Evolutionary conservation across 2,888 invertebrate genomes (phyloP), one percentile per base, ranked within the genome.

Genomic region (Patella ulyssiponensis): DNA sequence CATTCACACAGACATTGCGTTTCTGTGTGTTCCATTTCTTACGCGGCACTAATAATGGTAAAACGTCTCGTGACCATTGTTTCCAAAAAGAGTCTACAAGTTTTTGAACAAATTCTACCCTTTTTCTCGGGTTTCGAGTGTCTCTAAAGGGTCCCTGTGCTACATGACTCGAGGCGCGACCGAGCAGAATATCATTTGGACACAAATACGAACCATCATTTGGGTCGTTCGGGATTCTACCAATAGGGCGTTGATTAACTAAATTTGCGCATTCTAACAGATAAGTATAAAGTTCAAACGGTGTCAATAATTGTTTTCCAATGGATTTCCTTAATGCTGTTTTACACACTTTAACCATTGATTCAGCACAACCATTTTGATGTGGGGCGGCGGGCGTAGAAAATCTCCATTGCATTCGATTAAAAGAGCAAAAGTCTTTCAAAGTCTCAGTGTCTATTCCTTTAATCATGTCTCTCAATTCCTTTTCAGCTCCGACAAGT

Each of bases 151-250:
- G 64, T 64, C 64, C 64, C 15, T 64, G 64, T 64, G 64, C n/a
- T 14, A 64, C 64, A 15, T 15, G 17, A 64, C 64, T 64, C 9
- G 64, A 64, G n/a, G 64, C 64, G 20, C 64, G 64, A 64, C 17
- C 64, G n/a, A 64, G 20, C 64, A 64, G 64, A 64, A 64, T 64
- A 20, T 64, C 64, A 64, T 64, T 64, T 20, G 64, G 64, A 64
- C 64, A 44, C 44, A 44, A 44, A 44, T 44, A 44, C 44, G 44
- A 44, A 44, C 44, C 44, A 15, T 56, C 56, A 56, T 56, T n/a
- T 17, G 56, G 56, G n/a, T 56, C 56, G n/a, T 56, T 56, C 0
- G 15, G 56, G 1, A 56, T 56, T 56, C 56, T 56, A 17, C n/a
- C n/a, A n/a, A n/a, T 58, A 1, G 58, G 58, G 11, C 58, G 58